A percentile compares a stretch with the other conserved stretches of the same genome.
phyloP scores from a whole-genome alignment of 1,140 invertebrate species.

The Anthonomus grandis region DNA sequence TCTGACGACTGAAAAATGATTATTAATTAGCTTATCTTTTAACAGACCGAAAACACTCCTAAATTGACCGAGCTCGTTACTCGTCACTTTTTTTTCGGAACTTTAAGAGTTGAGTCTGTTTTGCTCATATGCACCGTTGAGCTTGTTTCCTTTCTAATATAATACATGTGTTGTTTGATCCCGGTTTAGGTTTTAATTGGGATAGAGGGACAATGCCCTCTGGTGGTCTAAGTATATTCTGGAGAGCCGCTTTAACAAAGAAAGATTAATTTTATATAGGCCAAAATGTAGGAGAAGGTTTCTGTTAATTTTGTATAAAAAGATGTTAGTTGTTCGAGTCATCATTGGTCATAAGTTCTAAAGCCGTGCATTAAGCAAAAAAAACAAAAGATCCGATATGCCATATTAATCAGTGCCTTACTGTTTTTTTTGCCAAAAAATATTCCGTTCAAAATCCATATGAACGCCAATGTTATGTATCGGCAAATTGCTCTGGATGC shows the following conservation, averaged over 20 bases:
- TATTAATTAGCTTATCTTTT: too few species aligned
- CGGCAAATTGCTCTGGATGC: too few species aligned
- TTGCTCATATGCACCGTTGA: slow-evolving; percentile 14
- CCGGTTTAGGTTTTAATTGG: slow-evolving; percentile 8
- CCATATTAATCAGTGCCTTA: too few species aligned
- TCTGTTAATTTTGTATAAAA: slow-evolving; percentile 2
- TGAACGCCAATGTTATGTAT: too few species aligned
- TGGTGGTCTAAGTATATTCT: too few species aligned
- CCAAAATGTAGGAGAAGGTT: neutral
- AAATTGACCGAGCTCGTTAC: neutral
- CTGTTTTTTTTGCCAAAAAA: too few species aligned
- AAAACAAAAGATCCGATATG: too few species aligned
- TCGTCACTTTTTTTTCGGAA: neutral
- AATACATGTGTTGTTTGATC: slow-evolving; percentile 25
- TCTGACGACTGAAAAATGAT: too few species aligned
- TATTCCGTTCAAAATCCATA: too few species aligned
- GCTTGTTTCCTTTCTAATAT: slow-evolving; percentile 20
- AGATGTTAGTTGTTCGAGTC: neutral
- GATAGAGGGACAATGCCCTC: slow-evolving; percentile 19
- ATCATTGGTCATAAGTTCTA: too few species aligned
- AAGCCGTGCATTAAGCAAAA: too few species aligned
- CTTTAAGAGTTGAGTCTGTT: slow-evolving; percentile 7
- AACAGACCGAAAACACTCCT: neutral
- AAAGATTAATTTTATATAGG: slow-evolving; percentile 1
- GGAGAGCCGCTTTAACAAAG: too few species aligned